Conservation (phyloP, 2,113 vertebrate genomes). For the Bagarius yarrelli region DNA sequence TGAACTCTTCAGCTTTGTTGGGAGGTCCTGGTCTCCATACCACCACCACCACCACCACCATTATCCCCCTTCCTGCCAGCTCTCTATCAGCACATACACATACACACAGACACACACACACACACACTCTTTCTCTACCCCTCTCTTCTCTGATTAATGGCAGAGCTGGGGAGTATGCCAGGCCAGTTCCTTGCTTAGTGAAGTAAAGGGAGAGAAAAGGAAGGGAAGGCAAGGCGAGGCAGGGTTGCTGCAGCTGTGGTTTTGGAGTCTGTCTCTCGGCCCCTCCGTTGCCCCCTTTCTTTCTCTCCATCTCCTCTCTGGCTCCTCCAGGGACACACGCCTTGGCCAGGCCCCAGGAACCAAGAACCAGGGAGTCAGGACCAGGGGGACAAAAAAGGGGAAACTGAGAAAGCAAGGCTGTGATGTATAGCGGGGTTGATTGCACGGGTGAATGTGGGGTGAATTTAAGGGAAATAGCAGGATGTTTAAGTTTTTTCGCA, state of each 20-base stretch:
- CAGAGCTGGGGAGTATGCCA: constrained; percentile 71
- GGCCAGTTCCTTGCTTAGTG: constrained; percentile 58
- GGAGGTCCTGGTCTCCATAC: constrained; percentile 74
- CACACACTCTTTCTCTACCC: constrained; percentile 55
- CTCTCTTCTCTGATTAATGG: constrained; percentile 70
- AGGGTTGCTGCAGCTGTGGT: constrained; percentile 70
- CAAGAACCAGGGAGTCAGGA: constrained; percentile 68
- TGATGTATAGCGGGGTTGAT: constrained; percentile 42
- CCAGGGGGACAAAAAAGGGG: constrained; percentile 65
- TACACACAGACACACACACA: constrained; percentile 48
- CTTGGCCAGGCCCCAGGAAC: constrained; percentile 73
- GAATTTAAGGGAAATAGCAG: constrained; percentile 40
- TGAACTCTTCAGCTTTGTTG: constrained; percentile 75
- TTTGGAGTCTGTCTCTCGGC: constrained; percentile 67
- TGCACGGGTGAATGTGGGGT: constrained; percentile 45
- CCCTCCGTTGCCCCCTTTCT: constrained; percentile 71
- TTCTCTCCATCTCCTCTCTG: constrained; percentile 70
- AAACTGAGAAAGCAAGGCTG: constrained; percentile 58
- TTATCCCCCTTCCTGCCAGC: constrained; percentile 64
- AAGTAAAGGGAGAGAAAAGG: constrained; percentile 50
- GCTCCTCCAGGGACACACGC: constrained; percentile 71
- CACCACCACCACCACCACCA: constrained; percentile 62
- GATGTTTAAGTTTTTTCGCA: constrained; percentile 48
- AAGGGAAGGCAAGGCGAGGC: constrained; percentile 48
- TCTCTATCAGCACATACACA: constrained; percentile 63